Percentiles rank a stretch among this genome's conserved stretches.
Conservation (phyloP, 2,888 invertebrate species). For the Acanthopleura granulata region DNA sequence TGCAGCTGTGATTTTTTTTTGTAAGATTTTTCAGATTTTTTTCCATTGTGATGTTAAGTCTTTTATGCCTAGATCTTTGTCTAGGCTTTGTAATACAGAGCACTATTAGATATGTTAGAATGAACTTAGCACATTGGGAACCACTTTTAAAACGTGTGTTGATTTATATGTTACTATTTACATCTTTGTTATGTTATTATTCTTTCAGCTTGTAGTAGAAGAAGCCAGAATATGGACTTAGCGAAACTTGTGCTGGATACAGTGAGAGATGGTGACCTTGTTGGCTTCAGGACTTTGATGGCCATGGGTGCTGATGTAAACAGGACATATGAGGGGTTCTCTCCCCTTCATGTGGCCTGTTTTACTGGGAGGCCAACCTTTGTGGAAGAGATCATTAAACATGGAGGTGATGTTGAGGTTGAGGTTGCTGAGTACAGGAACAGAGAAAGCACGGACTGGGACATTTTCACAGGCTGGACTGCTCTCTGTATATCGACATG, state of each 20-base stretch:
- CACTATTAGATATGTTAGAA: too few relatives aligned
- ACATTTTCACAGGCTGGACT: not conserved
- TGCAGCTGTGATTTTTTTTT: too few relatives aligned
- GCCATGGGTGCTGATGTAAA: not conserved
- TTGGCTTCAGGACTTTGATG: not conserved
- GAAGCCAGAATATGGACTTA: not conserved
- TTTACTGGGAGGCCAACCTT: not conserved
- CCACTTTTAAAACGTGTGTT: too few relatives aligned
- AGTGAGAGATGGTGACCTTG: not conserved
- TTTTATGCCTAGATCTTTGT: too few relatives aligned
- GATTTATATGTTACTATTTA: too few relatives aligned
- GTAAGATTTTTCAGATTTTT: too few relatives aligned
- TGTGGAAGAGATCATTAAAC: not conserved
- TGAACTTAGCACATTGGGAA: too few relatives aligned
- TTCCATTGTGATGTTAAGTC: too few relatives aligned
- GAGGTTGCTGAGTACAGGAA: not conserved
- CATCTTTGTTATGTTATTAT: too few relatives aligned
- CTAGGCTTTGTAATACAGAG: too few relatives aligned
- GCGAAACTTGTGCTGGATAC: not conserved
- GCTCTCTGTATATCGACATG: not conserved
- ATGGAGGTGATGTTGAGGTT: not conserved
- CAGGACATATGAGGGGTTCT: not conserved
- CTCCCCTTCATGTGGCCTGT: conserved; percentile 4
- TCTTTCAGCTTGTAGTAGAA: too few relatives aligned
- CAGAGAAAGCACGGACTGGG: not conserved